Base-by-base conservation (phyloP, 2,888 invertebrate genomes). In the Ennomos fuscantarius region DNA sequence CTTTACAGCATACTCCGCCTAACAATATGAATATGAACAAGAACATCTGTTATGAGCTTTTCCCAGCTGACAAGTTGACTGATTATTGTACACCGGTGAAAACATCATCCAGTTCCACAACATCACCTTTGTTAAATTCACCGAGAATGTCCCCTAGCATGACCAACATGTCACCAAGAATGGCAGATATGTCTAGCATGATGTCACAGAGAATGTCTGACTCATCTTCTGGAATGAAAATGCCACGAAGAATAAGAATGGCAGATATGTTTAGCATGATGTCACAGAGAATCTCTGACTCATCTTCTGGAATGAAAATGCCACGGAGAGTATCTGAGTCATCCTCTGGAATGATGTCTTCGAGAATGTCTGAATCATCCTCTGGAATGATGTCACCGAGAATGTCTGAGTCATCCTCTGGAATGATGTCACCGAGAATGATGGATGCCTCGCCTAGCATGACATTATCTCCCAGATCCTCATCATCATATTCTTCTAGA, bases 11-110 rank as follows among this genome's bases (percentile, higher is more conserved):
- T 0, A 76, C 74, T 10, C 76, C 80, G 3, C 76, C 81, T 1
- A 76, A 68, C 1, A 12, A 3, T 1, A 65, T n/a, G n/a, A n/a
- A 65, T 1, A 10, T 42, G 0, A 34, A 39, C 9, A 47, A 37
- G 12, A 54, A 24, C 0, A 40, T 58, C 9, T 45, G 13, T 33
- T 89, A 89, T 36, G 87, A 89, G 55, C 62, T 89, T 0, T 89
- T 89, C 41, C 87, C 88, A 0, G 56, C 66, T 0, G 82, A 73
- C n/a, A 75, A 60, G 61, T 71, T 62, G 0, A 73, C 60, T 31
- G 80, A 78, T 12, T 77, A 77, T 35, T 73, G 61, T 47, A 72
- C 77, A 1, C 82, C 81, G 0, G 62, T 72, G 2, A 74, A 76
- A 57, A 53, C n/a, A 5, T 52, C 57, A 2, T 54, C 54, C 24